Conservation (phyloP, 2,797 vertebrate species). For the Alauda arvensis region DNA sequence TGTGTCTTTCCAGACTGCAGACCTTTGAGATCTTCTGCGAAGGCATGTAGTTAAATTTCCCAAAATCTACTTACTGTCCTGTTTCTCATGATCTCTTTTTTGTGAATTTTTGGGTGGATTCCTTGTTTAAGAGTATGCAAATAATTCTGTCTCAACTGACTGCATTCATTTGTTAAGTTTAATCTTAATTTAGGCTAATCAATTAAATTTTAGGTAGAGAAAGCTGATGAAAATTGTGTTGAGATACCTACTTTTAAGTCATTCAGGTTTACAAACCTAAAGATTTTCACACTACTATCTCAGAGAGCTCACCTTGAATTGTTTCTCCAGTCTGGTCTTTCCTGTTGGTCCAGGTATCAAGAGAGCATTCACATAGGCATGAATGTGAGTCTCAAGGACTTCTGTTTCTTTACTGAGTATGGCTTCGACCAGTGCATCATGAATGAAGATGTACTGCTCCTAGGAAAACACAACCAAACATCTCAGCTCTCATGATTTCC, state of each 20-base stretch:
- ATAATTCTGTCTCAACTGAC: not conserved
- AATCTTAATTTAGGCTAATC: not conserved
- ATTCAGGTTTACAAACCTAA: not conserved
- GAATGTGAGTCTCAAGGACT: constrained; percentile 80
- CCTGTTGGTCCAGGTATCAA: constrained; percentile 84
- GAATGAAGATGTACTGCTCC: constrained; percentile 96
- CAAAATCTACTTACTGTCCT: not conserved
- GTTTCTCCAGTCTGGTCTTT: constrained; percentile 84
- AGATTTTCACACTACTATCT: not conserved
- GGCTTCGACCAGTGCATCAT: constrained; percentile 89
- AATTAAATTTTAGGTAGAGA: not conserved
- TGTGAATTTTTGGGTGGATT: not conserved
- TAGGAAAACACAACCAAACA: constrained; percentile 53
- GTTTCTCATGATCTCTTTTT: not conserved
- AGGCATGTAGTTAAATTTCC: not conserved
- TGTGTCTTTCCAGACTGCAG: not conserved
- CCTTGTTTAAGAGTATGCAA: not conserved
- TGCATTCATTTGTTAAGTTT: not conserved
- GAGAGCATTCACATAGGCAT: constrained; percentile 88
- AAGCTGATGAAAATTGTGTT: not conserved
- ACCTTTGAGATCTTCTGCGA: not conserved
- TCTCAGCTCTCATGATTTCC: not conserved
- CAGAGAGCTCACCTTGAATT: constrained; percentile 85
- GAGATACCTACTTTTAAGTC: not conserved
- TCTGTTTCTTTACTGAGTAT: constrained; percentile 89